phyloP scores from a whole-genome alignment of 1,140 invertebrate genomes.

The Drosophila setifemur region DNA sequence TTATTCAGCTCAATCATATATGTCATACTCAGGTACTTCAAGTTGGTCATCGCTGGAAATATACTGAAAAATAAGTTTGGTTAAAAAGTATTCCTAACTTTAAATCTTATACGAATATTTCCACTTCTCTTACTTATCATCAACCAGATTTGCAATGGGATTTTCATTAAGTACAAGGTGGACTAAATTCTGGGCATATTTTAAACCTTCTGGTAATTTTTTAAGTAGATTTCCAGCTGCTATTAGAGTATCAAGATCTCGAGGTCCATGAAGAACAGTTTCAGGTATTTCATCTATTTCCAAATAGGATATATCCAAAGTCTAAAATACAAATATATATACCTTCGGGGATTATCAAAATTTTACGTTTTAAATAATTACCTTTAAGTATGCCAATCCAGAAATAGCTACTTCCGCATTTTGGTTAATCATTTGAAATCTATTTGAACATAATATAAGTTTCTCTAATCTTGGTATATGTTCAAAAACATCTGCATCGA shows the following conservation, averaged over 20 bases:
- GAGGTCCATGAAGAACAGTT: slow-evolving; percentile 86
- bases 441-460: slow-evolving; percentile 87
- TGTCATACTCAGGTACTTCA: slow-evolving; percentile 86
- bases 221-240: slow-evolving; percentile 87
- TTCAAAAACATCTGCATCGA: slow-evolving; percentile 88
- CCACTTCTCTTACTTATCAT: slow-evolving; percentile 71
- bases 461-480: slow-evolving; percentile 86
- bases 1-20: slow-evolving; percentile 85
- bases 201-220: slow-evolving; percentile 85
- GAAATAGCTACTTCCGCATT: slow-evolving; percentile 86
- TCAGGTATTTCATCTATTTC: slow-evolving; percentile 85
- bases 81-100: neutral
- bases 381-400: slow-evolving; percentile 86
- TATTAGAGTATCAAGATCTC: slow-evolving; percentile 86
- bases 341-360: neutral
- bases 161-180: slow-evolving; percentile 87
- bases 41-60: slow-evolving; percentile 85
- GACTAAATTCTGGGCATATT: slow-evolving; percentile 84
- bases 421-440: slow-evolving; percentile 85
- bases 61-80: slow-evolving; percentile 81
- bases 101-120: neutral
- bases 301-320: slow-evolving; percentile 85
- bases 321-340: neutral
- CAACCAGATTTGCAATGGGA: slow-evolving; percentile 84
- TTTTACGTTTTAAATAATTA: slow-evolving; percentile 55